phyloP scores from a whole-genome alignment of 2,888 invertebrate genomes.

The Seladonia tumulorum region DNA sequence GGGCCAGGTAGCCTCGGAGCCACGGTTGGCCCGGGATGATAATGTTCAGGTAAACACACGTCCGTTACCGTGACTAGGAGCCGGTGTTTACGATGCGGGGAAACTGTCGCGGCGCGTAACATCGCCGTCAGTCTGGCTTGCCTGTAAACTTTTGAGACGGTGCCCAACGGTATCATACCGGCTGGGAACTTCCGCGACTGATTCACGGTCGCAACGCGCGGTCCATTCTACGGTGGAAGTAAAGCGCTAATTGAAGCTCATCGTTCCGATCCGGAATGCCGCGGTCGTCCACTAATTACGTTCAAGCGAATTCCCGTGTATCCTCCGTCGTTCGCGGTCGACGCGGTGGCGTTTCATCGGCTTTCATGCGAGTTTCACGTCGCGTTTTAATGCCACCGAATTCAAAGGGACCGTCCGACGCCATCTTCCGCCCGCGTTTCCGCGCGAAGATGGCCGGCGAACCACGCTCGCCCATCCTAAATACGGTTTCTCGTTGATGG shows the following conservation, averaged over 20 bases:
- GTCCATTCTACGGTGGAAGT: conserved; percentile 47
- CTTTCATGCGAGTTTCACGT: conserved; percentile 30
- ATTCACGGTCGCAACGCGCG: conserved; percentile 61
- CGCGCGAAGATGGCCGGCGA: neutral
- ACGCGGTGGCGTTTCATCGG: conserved; percentile 40
- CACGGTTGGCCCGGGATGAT: conserved; percentile 46
- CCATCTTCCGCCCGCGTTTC: conserved; percentile 35
- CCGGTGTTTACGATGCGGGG: conserved; percentile 63
- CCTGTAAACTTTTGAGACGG: conserved; percentile 70
- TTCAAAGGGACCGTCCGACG: conserved; percentile 48
- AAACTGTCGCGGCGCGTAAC: conserved; percentile 48
- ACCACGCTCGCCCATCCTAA: conserved; percentile 33
- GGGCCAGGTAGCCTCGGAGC: conserved; percentile 38
- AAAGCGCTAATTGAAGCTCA: conserved; percentile 67
- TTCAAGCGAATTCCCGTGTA: conserved; percentile 54
- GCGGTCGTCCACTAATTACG: conserved; percentile 59
- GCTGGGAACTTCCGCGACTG: conserved; percentile 64
- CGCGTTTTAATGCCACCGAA: conserved; percentile 32
- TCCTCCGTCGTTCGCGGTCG: conserved; percentile 27
- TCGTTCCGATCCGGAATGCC: conserved; percentile 40
- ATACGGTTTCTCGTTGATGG: conserved; percentile 13
- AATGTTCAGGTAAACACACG: conserved; percentile 64
- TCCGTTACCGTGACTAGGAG: conserved; percentile 55
- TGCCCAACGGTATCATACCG: conserved; percentile 21
- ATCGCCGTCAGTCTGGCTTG: conserved; percentile 56